These are phyloP conservation scores for Norana najaformis DNA, from an alignment of 2,888 invertebrate genomes.

Conservation along the genomic window DNA sequence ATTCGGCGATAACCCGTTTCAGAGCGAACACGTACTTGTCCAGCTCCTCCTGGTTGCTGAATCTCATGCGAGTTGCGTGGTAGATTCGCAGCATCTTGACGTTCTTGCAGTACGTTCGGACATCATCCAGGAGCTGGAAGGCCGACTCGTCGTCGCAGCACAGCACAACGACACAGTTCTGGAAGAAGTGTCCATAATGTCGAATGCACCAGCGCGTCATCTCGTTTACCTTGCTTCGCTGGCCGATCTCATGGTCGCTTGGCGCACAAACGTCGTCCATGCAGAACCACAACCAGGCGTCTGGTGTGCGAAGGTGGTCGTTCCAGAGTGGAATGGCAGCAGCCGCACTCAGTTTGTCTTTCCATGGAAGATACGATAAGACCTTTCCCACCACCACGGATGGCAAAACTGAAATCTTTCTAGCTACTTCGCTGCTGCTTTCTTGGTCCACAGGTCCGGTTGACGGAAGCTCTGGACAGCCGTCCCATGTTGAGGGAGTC, in stretches of 20 bases:
- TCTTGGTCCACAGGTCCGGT: neutral
- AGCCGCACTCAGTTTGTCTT: slow-evolving; percentile 3
- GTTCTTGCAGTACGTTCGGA: neutral
- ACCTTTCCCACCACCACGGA: slow-evolving; percentile 7
- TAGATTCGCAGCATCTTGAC: slow-evolving; percentile 22
- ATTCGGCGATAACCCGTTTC: neutral
- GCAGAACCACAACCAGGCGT: neutral
- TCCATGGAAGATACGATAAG: neutral
- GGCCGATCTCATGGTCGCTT: neutral
- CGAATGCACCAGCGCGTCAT: slow-evolving; percentile 20
- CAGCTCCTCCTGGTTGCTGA: slow-evolving; percentile 5
- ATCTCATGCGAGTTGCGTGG: neutral
- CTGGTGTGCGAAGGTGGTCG: neutral
- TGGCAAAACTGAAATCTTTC: neutral
- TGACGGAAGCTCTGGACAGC: neutral
- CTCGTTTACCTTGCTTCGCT: neutral
- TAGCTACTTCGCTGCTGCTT: neutral
- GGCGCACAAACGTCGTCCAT: neutral
- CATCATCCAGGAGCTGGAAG: neutral
- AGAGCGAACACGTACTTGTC: neutral
- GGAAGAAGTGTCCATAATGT: slow-evolving; percentile 6
- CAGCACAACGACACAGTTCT: neutral
- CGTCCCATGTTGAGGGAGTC: neutral
- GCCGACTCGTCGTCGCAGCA: neutral
- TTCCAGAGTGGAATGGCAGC: slow-evolving; percentile 1